phyloP scores from a whole-genome alignment of 2,113 vertebrate genomes.

The Isurus oxyrinchus region DNA sequence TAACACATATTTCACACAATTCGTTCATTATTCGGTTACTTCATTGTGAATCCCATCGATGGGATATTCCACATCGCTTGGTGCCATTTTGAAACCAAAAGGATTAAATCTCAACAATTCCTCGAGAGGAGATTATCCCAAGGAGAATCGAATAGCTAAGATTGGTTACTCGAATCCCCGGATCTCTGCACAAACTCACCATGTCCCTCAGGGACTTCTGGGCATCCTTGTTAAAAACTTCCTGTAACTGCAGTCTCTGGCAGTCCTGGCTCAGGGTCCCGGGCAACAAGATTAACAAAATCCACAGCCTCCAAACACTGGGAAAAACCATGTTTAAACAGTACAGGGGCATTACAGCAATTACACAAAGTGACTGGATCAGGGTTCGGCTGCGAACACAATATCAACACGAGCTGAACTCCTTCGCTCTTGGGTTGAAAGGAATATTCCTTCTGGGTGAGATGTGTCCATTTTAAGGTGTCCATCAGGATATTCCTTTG shows the following conservation, averaged over 20 bases:
- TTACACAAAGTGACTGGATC: background rate
- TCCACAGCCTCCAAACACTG: background rate
- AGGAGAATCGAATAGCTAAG: background rate
- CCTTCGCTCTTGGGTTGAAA: background rate
- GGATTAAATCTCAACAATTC: background rate
- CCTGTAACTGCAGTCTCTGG: background rate
- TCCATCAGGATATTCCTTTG: slow-evolving; percentile 3
- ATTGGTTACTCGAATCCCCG: background rate
- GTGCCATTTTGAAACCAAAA: background rate
- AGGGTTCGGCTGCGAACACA: background rate
- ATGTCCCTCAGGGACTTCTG: background rate
- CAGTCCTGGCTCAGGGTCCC: background rate
- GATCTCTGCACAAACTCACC: background rate
- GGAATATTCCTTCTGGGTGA: background rate
- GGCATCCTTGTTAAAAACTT: background rate
- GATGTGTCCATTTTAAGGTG: background rate
- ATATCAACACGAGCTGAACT: background rate
- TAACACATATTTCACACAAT: background rate
- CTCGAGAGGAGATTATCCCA: background rate
- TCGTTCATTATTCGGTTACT: background rate
- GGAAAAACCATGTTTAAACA: background rate
- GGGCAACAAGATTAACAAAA: background rate
- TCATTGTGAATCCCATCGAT: too few species aligned
- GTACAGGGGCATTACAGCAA: background rate
- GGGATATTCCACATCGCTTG: background rate